Base-by-base conservation (phyloP, 2,888 invertebrate genomes). In the Mermis nigrescens region DNA sequence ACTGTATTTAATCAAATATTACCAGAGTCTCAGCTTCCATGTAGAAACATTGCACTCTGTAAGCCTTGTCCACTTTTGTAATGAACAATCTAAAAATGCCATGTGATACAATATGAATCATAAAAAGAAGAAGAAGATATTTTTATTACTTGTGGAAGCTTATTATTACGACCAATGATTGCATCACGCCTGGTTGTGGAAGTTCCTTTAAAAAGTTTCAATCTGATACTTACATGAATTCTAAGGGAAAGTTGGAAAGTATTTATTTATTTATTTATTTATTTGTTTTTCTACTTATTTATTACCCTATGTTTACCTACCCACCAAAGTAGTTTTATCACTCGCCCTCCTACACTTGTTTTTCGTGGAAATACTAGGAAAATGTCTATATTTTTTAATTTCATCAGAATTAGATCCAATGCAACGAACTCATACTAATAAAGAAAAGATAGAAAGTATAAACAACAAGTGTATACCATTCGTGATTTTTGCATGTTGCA, bases 11-110 rank as follows among this genome's bases (percentile, higher is more conserved):
- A n/a, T n/a, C n/a, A n/a, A n/a, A n/a, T n/a, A n/a, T 57, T 19
- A 61, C 59, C 2, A 27, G 24, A 24, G 59, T 61, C 27, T 59
- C 61, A 27, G 56, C 54, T 32, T 61, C 61, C 59, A 59, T 61
- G 57, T 61, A 61, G 46, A 61, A 59, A 28, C 61, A 61, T 28
- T 59, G 48, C 19, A 61, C 54, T 51, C 48, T 55, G 57, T 45
- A 61, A 2, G 61, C 61, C 28, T 51, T 56, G 53, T 61, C 61
- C 27, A 61, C 59, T 52, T 61, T 61, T n/a, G 61, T 61, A 4
- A 61, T 31, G 46, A 61, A 61, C 19, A 56, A 24, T 15, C 48
- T 24, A 48, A 7, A 48, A 12, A 12, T n/a, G 24, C 15, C 7
- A 48, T 7, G 7, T 24, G 7, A 24, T 48, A 7, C 7, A 19